phyloP scores from a whole-genome alignment of 2,113 vertebrate genomes.

The Podilymbus podiceps region DNA sequence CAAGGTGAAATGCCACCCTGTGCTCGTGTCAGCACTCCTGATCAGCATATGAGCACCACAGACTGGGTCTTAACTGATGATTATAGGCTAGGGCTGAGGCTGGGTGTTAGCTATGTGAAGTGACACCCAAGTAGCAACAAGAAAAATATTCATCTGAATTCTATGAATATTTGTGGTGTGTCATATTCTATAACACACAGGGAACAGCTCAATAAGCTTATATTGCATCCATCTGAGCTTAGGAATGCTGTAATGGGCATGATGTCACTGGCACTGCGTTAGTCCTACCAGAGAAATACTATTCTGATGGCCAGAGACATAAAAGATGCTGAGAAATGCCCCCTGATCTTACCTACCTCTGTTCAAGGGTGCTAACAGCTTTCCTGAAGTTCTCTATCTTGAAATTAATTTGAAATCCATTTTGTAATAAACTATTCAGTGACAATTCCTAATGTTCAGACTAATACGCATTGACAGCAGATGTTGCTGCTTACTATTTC shows the following conservation, averaged over 20 bases:
- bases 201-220: background rate
- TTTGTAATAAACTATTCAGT: background rate
- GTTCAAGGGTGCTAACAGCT: background rate
- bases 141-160: conserved; percentile 2
- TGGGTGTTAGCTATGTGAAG: background rate
- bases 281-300: background rate
- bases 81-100: background rate
- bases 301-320: background rate
- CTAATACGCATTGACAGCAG: background rate
- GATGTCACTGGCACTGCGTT: background rate
- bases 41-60: background rate
- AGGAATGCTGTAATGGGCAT: background rate
- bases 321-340: background rate
- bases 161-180: background rate
- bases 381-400: background rate
- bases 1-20: background rate
- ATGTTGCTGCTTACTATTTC: background rate
- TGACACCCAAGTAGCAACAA: background rate
- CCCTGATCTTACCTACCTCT: background rate
- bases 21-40: background rate
- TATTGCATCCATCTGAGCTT: background rate
- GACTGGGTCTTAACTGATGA: background rate
- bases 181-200: background rate
- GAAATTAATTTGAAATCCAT: conserved; percentile 26
- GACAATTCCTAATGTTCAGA: background rate